Percentiles rank a stretch among this genome's conserved stretches.
These are phyloP conservation scores for Metalampra italica DNA, from an alignment of 2,888 invertebrate species.

Conservation along the genomic window DNA sequence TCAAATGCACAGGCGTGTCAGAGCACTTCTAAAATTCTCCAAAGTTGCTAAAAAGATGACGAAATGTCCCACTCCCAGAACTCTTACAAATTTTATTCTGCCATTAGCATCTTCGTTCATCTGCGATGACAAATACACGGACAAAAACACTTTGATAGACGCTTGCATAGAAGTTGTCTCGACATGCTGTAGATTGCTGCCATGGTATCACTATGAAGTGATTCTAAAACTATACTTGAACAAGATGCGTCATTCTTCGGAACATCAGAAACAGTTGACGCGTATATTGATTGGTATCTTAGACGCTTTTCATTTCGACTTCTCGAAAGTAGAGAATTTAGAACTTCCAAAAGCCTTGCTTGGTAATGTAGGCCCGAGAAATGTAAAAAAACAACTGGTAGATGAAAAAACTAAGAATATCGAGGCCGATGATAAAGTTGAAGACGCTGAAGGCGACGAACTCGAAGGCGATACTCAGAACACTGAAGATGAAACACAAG, in stretches of 20 bases:
- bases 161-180: slow-evolving; percentile 90
- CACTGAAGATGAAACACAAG: slow-evolving; percentile 23
- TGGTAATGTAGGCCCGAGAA: slow-evolving; percentile 32
- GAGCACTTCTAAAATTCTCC: slow-evolving; percentile 88
- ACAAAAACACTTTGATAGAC: slow-evolving; percentile 89
- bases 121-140: slow-evolving; percentile 85
- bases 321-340: slow-evolving; percentile 78
- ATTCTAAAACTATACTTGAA: slow-evolving; percentile 89
- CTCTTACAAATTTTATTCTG: slow-evolving; percentile 90
- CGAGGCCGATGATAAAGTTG: slow-evolving; percentile 21
- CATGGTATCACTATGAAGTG: slow-evolving; percentile 94
- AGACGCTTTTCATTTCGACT: slow-evolving; percentile 95
- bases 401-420: slow-evolving; percentile 18
- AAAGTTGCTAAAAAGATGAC: slow-evolving; percentile 80
- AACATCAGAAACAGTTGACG: slow-evolving; percentile 91
- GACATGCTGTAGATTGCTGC: slow-evolving; percentile 85
- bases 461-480: slow-evolving; percentile 21
- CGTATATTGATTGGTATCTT: slow-evolving; percentile 87
- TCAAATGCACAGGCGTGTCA: slow-evolving; percentile 90
- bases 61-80: slow-evolving; percentile 81
- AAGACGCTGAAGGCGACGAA: slow-evolving; percentile 20
- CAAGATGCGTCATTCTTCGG: slow-evolving; percentile 83
- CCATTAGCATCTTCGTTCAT: slow-evolving; percentile 91
- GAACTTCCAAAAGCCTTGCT: slow-evolving; percentile 55
- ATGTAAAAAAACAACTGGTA: slow-evolving; percentile 14